Evolutionary conservation across 2,888 invertebrate species (phyloP), one percentile per base, ranked within the genome.

Genomic region (Coleophora deauratella): DNA sequence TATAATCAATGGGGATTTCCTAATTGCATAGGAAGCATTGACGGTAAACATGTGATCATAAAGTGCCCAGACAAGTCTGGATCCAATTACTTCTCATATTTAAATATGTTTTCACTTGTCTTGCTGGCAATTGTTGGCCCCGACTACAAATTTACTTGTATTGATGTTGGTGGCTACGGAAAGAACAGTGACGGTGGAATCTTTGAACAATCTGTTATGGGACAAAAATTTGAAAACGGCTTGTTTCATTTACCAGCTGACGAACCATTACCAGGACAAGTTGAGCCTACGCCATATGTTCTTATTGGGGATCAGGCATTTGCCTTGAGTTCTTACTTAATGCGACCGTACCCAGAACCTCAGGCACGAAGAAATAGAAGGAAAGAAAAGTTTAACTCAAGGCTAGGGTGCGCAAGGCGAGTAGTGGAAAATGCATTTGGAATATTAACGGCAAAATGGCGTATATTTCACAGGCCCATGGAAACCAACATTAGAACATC

Each of bases 41-140:
- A 51, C 50, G 47, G 47, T 47, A 47, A 50, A 38, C 45, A 42
- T 50, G 46, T 51, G 47, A 45, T 47, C 44, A 42, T 37, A 28
- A 14, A 41, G 34, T 40, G 39, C 42, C 43, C 49, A 40, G 38
- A 37, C 30, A 40, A 38, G 12, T 33, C 34, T 36, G 40, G 45
- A 32, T 42, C 42, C 9, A 14, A 32, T 31, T 45, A 40, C 14
- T 44, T 27, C 35, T 41, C 36, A 38, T 41, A 42, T 27, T 38
- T 41, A 12, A 37, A 30, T 15, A 21, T 37, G 28, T 43, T 46
- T 46, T 43, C 32, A n/a, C 38, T 46, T 37, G 27, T 33, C 12
- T 15, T 42, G 27, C 42, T 37, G 38, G 42, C 43, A 35, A 41
- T 46, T 27, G 40, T 37, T 40, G 41, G 44, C 43, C 44, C 44